Conservation (phyloP, 1,140 invertebrate genomes). For the Andrena cerasifolii region DNA sequence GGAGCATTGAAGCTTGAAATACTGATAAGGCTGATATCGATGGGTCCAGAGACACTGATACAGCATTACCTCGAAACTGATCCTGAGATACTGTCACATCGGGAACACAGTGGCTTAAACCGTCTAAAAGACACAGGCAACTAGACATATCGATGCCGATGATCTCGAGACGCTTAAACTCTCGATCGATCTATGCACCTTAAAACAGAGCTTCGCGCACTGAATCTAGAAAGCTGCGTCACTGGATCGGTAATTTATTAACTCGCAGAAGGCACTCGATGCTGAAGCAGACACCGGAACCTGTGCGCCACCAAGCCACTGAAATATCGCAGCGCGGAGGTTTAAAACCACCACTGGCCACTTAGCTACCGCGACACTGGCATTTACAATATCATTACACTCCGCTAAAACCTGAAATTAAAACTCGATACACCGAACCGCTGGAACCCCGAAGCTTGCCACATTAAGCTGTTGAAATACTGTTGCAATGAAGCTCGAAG, state of each 20-base stretch:
- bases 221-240: not conserved
- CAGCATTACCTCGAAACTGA: not conserved
- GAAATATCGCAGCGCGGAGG: too few species aligned
- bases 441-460: not conserved
- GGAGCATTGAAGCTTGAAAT: not conserved
- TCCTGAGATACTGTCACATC: not conserved
- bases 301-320: too few species aligned
- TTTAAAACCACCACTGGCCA: too few species aligned
- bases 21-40: slow-evolving; percentile 3
- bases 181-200: too few species aligned
- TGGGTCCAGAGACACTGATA: not conserved
- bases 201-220: not conserved
- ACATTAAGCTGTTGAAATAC: slow-evolving; percentile 4
- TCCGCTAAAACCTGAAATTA: not conserved
- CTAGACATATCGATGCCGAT: not conserved
- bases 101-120: not conserved
- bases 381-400: too few species aligned
- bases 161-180: not conserved
- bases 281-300: too few species aligned
- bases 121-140: not conserved
- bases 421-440: not conserved
- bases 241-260: not conserved
- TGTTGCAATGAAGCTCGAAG: not conserved
- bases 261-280: not conserved
- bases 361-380: too few species aligned